Evolutionary conservation across 2,888 invertebrate species (phyloP).

Genomic region (Flexamia atlantica): DNA sequence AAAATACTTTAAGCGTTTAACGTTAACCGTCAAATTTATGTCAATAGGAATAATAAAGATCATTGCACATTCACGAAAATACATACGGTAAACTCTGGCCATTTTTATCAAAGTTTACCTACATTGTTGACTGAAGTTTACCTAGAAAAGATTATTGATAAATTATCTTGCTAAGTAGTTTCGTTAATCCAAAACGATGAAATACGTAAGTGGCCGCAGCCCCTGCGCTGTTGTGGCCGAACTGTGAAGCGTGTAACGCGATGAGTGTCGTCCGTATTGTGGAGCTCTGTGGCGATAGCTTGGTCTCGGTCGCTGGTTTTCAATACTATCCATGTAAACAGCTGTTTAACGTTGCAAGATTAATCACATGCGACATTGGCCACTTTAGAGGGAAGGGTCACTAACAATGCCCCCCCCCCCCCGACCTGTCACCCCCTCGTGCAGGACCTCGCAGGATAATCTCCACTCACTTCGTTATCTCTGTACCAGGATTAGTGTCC

Average conservation of each 20-base stretch:
- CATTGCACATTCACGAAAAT: too few relatives aligned
- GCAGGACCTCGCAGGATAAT: constrained; percentile 23
- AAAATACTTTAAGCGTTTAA: too few relatives aligned
- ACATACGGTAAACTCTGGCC: too few relatives aligned
- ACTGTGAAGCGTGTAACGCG: constrained; percentile 30
- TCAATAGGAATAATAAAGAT: too few relatives aligned
- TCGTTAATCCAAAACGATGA: too few relatives aligned
- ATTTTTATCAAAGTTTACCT: too few relatives aligned
- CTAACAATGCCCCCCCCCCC: constrained; percentile 32
- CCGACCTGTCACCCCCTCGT: neutral
- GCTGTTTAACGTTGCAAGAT: constrained; percentile 47
- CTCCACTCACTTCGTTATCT: constrained; percentile 42
- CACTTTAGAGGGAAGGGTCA: constrained; percentile 43
- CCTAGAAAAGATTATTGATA: too few relatives aligned
- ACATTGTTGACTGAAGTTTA: too few relatives aligned
- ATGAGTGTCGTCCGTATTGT: constrained; percentile 28
- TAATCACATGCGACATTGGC: constrained; percentile 51
- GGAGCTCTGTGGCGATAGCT: constrained; percentile 11
- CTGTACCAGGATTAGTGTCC: constrained; percentile 10
- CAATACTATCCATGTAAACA: constrained; percentile 46
- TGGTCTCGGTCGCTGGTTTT: constrained; percentile 33
- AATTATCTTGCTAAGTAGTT: too few relatives aligned
- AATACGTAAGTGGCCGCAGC: too few relatives aligned
- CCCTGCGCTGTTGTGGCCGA: constrained; percentile 2
- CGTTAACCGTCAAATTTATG: too few relatives aligned